These are phyloP conservation scores for Thunnus maccoyii DNA, from an alignment of 2,113 vertebrate genomes.

Conservation along the genomic window DNA sequence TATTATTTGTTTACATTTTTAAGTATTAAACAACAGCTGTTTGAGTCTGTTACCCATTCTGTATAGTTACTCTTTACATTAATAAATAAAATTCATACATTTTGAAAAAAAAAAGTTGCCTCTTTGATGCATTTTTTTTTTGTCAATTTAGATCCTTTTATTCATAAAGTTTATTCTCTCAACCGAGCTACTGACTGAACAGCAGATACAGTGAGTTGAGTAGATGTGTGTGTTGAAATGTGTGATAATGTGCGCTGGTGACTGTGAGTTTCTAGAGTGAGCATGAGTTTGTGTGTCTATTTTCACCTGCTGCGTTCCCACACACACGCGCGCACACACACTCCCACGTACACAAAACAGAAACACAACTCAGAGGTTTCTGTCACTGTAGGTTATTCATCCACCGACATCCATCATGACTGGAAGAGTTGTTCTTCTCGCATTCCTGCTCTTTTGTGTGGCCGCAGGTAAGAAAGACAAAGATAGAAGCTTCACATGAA, in stretches of 20 bases:
- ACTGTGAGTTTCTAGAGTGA: conserved; percentile 48
- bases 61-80: conserved; percentile 78
- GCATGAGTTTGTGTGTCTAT: conserved; percentile 35
- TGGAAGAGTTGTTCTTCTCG: conserved; percentile 65
- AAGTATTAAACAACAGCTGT: conserved; percentile 85
- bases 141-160: neutral
- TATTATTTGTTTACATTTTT: conserved; percentile 87
- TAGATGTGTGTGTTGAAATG: neutral
- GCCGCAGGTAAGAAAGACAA: conserved; percentile 67
- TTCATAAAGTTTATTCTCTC: neutral
- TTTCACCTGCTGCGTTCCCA: conserved; percentile 68
- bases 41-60: conserved; percentile 83
- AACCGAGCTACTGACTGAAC: conserved; percentile 26
- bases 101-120: conserved; percentile 51
- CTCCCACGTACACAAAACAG: conserved; percentile 4
- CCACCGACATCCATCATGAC: conserved; percentile 65
- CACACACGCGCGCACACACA: neutral
- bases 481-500: no score
- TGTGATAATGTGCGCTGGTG: conserved; percentile 32
- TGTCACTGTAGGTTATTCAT: conserved; percentile 53
- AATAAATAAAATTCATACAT: conserved; percentile 75
- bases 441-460: conserved; percentile 70
- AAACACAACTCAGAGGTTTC: conserved; percentile 4
- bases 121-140: conserved; percentile 14
- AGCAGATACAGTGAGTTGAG: conserved; percentile 20